Base-by-base conservation (phyloP, 2,113 vertebrate genomes). In the Capreolus pygargus region DNA sequence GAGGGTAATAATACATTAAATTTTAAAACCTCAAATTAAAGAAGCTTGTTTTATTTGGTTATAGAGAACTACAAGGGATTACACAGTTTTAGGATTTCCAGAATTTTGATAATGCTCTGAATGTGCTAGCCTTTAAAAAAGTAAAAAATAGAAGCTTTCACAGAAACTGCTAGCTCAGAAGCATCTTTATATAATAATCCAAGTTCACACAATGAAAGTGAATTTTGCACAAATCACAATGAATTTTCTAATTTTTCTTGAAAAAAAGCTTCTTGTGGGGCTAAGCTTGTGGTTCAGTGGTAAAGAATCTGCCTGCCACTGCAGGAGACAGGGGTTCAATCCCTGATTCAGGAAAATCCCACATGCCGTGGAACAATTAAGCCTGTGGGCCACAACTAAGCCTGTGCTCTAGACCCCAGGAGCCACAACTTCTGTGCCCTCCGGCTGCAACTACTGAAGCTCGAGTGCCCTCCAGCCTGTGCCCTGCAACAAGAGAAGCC, bases 41-140 rank as follows among this genome's bases (percentile, higher is more conserved):
- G 27, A 83, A 83, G 6, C 60, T 89, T 91, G 13, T 67, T 89
- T 16, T 85, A 36, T 27, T 89, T 47, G 27, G 23, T 43, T 95
- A 25, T 43, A 86, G 19, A 96, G 36, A 90, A 33, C 70, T 86
- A 70, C 50, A 54, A 88, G 39, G 30, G 5, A 27, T 92, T 85
- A 39, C 30, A 84, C 83, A 89, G 78, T 93, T 83, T 78, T 78
- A 96, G 57, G 23, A 78, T 87, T 96, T 95, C 27, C 52, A 94
- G 36, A 93, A 74, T 84, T 92, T 47, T 86, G 84, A 33, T 60
- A 92, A 43, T 70, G 28, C 14, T 64, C 86, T 84, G 16, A 93
- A 7, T 81, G 10, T 86, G 23, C 39, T 94, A 81, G 5, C 17
- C 33, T 94, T 79, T 60, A 36, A 36, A 91, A 93, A 87, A 10